Base-by-base conservation (phyloP, 1,140 invertebrate species). In the Rhagoletis zephyria region DNA sequence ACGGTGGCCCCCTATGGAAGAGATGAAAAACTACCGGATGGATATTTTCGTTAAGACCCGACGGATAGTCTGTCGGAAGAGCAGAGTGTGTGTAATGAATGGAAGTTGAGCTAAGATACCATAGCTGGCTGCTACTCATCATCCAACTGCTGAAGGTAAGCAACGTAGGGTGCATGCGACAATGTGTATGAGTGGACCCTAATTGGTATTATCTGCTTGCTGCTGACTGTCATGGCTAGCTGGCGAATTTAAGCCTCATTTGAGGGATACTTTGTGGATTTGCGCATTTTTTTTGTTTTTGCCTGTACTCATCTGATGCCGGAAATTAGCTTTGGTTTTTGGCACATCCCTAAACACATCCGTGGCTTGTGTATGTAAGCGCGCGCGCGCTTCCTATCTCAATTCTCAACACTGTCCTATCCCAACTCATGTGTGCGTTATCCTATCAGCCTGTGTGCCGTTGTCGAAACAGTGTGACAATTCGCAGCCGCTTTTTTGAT, bases 181-280 rank as follows among this genome's bases (percentile, higher is more conserved):
- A n/a, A n/a, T n/a, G n/a, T 77, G 4, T 1, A 60, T 7, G 67
- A n/a, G 60, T 70, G 63, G 87, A 87, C 65, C 89, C 90, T 92
- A 92, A 92, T 92, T 92, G 91, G 91, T 91, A 92, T 91, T 91
- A 92, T 92, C 91, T 81, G 85, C 59, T 87, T 88, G 89, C 91
- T n/a, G n/a, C n/a, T 89, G 2, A 19, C 30, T 67, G 64, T 67
- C n/a, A 19, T 67, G 19, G 30, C 64, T 67, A 6, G 64, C 48
- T 81, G 45, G 74, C 74, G 90, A 91, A 92, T 92, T 92, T 92
- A 92, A 92, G 91, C 90, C 91, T 92, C 91, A 92, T 92, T 92
- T 92, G 89, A 90, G 91, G 89, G 89, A 88, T 90, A 92, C 91
- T 92, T 92, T 92, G 91, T 92, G 91, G 91, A 92, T 90, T 90